Conservation (phyloP, 2,113 vertebrate species). For the Cyprinodon variegatus region DNA sequence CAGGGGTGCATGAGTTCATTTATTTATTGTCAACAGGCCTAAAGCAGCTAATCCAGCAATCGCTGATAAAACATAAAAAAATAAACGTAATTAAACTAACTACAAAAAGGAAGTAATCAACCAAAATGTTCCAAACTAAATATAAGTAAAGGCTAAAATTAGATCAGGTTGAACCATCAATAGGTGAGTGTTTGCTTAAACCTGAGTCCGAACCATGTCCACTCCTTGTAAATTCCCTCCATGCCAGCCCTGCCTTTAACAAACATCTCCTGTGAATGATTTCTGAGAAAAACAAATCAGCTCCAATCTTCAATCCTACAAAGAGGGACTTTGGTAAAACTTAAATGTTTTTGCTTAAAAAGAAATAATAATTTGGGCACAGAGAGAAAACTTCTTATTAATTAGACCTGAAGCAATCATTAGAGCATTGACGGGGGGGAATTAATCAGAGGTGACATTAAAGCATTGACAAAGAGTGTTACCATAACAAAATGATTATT, state of each 20-base stretch:
- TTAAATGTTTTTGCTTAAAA: not conserved
- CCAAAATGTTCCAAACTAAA: slow-evolving; percentile 5
- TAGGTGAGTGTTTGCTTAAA: slow-evolving; percentile 5
- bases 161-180: not conserved
- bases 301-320: slow-evolving; percentile 6
- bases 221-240: slow-evolving; percentile 66
- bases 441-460: not conserved
- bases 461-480: not conserved
- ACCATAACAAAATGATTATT: not conserved
- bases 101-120: slow-evolving; percentile 3
- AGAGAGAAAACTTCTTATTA: not conserved
- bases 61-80: not conserved
- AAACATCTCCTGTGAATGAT: slow-evolving; percentile 64
- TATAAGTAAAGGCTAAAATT: not conserved
- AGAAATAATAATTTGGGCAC: not conserved
- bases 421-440: not conserved
- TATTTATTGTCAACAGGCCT: not conserved
- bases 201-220: slow-evolving; percentile 37
- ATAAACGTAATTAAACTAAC: not conserved
- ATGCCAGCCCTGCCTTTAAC: slow-evolving; percentile 68
- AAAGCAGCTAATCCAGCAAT: not conserved
- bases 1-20: not conserved
- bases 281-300: slow-evolving; percentile 37
- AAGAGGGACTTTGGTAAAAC: not conserved
- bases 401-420: not conserved